Percentiles rank a stretch among this genome's conserved stretches.
These are phyloP conservation scores for Eugnorisma glareosa DNA, from an alignment of 2,888 invertebrate genomes.

Conservation along the genomic window DNA sequence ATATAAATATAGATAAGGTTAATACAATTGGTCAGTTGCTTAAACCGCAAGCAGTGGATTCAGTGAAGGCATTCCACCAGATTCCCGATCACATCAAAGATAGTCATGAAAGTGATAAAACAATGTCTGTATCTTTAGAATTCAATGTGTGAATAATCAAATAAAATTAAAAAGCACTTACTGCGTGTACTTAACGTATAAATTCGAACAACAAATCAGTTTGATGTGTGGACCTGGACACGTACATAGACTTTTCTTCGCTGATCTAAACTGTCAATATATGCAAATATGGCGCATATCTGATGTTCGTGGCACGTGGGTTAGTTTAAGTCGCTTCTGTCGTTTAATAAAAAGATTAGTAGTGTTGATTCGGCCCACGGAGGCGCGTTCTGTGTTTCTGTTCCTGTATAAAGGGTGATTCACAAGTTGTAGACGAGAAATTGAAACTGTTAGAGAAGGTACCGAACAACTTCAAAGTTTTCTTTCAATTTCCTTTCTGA, in stretches of 20 bases:
- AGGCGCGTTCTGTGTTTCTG: slow-evolving; percentile 77
- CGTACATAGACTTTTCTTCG: slow-evolving; percentile 66
- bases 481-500: neutral
- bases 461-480: neutral
- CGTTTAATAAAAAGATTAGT: slow-evolving; percentile 85
- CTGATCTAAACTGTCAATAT: slow-evolving; percentile 86
- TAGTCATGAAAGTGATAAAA: slow-evolving; percentile 37
- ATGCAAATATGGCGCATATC: slow-evolving; percentile 86
- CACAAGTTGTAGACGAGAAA: slow-evolving; percentile 56
- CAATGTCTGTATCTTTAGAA: slow-evolving; percentile 31
- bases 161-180: slow-evolving; percentile 53
- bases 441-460: slow-evolving; percentile 19
- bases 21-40: slow-evolving; percentile 12
- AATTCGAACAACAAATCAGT: slow-evolving; percentile 65
- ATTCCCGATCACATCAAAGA: slow-evolving; percentile 27
- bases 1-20: slow-evolving; percentile 19
- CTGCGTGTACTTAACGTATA: slow-evolving; percentile 57
- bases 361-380: slow-evolving; percentile 86
- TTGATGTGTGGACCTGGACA: slow-evolving; percentile 67
- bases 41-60: slow-evolving; percentile 3
- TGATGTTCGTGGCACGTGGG: slow-evolving; percentile 85
- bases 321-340: slow-evolving; percentile 81
- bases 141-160: slow-evolving; percentile 26
- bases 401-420: slow-evolving; percentile 74
- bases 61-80: slow-evolving; percentile 17